phyloP scores from a whole-genome alignment of 2,888 invertebrate genomes.

The Lasius platythorax region DNA sequence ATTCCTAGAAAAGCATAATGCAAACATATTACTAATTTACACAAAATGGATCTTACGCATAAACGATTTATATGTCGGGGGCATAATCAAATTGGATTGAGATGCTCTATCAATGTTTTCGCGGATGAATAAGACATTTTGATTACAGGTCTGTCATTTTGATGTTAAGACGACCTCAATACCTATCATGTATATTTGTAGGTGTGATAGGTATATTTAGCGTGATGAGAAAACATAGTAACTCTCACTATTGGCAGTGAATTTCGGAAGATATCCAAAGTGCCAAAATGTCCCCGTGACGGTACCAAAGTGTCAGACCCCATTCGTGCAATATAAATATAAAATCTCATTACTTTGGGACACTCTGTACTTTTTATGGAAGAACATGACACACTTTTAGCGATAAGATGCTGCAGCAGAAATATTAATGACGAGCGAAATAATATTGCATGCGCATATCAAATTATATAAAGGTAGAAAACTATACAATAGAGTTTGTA shows the following conservation, averaged over 20 bases:
- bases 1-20: not conserved
- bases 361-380: slow-evolving; percentile 45
- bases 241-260: slow-evolving; percentile 68
- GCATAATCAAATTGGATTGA: slow-evolving; percentile 5
- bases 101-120: not conserved
- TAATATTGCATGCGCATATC: not conserved
- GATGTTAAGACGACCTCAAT: slow-evolving; percentile 31
- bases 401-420: not conserved
- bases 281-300: slow-evolving; percentile 42
- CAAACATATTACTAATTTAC: not conserved
- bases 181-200: slow-evolving; percentile 8
- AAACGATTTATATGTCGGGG: not conserved
- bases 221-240: slow-evolving; percentile 34
- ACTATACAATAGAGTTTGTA: slow-evolving; percentile 13
- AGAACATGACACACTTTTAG: slow-evolving; percentile 37
- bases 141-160: slow-evolving; percentile 11
- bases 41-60: not conserved
- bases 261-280: slow-evolving; percentile 61
- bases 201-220: slow-evolving; percentile 8
- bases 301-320: slow-evolving; percentile 26
- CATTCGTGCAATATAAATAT: slow-evolving; percentile 30
- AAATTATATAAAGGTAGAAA: slow-evolving; percentile 29
- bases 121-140: not conserved
- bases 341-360: slow-evolving; percentile 57
- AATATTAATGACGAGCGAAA: slow-evolving; percentile 26